Evolutionary conservation across 2,797 vertebrate species (phyloP).

Genomic region (Gobio occitaniae): DNA sequence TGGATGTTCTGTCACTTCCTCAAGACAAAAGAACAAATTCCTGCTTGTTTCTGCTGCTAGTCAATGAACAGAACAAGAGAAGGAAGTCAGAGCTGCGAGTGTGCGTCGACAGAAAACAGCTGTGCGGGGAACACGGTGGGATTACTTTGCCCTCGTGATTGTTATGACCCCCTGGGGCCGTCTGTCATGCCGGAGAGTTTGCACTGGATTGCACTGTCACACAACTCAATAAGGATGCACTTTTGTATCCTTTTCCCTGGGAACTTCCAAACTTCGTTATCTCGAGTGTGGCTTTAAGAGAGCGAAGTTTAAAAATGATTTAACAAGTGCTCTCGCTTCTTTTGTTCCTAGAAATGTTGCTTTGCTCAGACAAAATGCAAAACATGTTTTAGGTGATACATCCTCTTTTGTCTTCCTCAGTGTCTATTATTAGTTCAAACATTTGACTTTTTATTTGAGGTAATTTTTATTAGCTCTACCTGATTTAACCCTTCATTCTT

Average conservation of each 20-base stretch:
- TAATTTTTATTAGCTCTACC: not conserved
- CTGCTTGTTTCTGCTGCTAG: conserved; percentile 32
- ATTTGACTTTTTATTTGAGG: not conserved
- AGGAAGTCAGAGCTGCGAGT: conserved; percentile 32
- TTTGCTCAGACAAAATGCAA: not conserved
- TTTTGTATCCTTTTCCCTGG: conserved; percentile 10
- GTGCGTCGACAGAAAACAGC: conserved; percentile 60
- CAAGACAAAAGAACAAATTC: conserved; percentile 36
- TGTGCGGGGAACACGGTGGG: conserved; percentile 48
- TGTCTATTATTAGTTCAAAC: not conserved
- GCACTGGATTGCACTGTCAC: conserved; percentile 25
- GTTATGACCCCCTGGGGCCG: conserved; percentile 36
- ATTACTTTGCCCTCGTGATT: conserved; percentile 51
- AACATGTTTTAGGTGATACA: not conserved
- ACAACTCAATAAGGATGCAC: conserved; percentile 29
- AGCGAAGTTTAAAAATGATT: conserved; percentile 1
- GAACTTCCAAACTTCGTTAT: conserved; percentile 20
- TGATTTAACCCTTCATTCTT: too few relatives aligned
- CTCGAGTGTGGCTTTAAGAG: conserved; percentile 1
- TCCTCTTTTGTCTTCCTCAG: not conserved
- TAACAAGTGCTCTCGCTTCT: not conserved
- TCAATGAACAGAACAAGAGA: conserved; percentile 42
- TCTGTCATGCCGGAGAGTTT: conserved; percentile 42
- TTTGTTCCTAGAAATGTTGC: not conserved
- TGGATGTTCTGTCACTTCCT: conserved; percentile 45